A percentile compares a stretch with the other conserved stretches of the same genome.
Conservation (phyloP, 2,888 invertebrate species). For the Sinopyrophorus schimmeli region DNA sequence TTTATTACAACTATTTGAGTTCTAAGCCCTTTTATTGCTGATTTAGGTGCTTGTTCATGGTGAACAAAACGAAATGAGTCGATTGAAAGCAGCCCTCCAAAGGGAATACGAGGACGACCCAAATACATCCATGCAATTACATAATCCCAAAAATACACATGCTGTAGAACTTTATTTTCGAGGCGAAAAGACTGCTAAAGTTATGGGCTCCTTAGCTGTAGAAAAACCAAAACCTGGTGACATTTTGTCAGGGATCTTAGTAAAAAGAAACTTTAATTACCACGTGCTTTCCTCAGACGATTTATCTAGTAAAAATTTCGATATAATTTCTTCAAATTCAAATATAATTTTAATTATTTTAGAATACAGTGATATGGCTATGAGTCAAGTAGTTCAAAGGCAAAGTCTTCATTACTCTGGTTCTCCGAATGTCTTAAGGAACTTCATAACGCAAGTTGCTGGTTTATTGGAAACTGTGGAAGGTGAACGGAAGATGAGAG, state of each 20-base stretch:
- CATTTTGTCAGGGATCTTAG: constrained; percentile 87
- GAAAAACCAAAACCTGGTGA: constrained; percentile 78
- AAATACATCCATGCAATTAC: constrained; percentile 79
- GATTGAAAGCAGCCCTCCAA: constrained; percentile 91
- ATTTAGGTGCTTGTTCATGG: constrained; percentile 90
- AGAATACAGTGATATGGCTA: constrained; percentile 96
- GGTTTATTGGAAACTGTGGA: constrained; percentile 72
- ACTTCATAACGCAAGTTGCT: constrained; percentile 78
- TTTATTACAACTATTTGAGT: background rate
- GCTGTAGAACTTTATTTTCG: constrained; percentile 91
- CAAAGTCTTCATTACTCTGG: constrained; percentile 89
- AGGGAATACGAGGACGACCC: constrained; percentile 91
- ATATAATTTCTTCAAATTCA: background rate
- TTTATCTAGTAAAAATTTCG: constrained; percentile 70
- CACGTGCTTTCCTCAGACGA: constrained; percentile 91
- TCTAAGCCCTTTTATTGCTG: no score
- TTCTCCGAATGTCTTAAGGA: constrained; percentile 69
- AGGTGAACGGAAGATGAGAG: constrained; percentile 71
- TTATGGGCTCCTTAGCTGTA: constrained; percentile 90
- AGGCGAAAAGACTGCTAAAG: constrained; percentile 98
- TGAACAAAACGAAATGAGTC: constrained; percentile 98
- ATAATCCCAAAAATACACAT: constrained; percentile 96
- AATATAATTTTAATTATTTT: constrained; percentile 40
- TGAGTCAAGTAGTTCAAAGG: constrained; percentile 90
- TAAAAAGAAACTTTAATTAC: constrained; percentile 98